A percentile compares a stretch with the other conserved stretches of the same genome.
Evolutionary conservation across 1,140 invertebrate species (phyloP).

Genomic region (Arion vulgaris): DNA sequence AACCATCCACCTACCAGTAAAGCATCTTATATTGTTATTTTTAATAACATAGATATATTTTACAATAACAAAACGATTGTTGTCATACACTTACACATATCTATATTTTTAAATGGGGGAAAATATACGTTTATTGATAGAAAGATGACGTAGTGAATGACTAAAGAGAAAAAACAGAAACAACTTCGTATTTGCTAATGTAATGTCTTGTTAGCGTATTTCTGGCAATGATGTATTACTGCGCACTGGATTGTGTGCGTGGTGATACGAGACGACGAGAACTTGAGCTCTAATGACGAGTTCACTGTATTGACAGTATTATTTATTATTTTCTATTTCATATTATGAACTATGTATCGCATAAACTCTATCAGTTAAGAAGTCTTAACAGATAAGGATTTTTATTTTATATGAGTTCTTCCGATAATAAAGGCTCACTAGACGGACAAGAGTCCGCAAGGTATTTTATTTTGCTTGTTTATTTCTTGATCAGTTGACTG

Average conservation of each 20-base stretch:
- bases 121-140: too few relatives aligned
- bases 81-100: too few relatives aligned
- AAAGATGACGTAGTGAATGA: too few relatives aligned
- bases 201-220: background rate
- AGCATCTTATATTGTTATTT: too few relatives aligned
- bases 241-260: background rate
- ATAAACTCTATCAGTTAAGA: background rate
- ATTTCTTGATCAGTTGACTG: too few relatives aligned
- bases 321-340: too few relatives aligned
- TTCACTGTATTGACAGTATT: background rate
- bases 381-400: background rate
- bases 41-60: too few relatives aligned
- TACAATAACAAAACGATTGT: too few relatives aligned
- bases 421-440: conserved; percentile 27
- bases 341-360: background rate
- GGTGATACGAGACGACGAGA: background rate
- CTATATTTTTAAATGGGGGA: too few relatives aligned
- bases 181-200: too few relatives aligned
- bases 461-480: conserved; percentile 7
- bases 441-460: conserved; percentile 43
- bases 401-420: conserved; percentile 37
- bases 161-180: too few relatives aligned
- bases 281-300: background rate
- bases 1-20: too few relatives aligned
- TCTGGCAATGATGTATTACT: background rate